Base-by-base conservation (phyloP, 1,140 invertebrate genomes). In the Acromyrmex echinatior region DNA sequence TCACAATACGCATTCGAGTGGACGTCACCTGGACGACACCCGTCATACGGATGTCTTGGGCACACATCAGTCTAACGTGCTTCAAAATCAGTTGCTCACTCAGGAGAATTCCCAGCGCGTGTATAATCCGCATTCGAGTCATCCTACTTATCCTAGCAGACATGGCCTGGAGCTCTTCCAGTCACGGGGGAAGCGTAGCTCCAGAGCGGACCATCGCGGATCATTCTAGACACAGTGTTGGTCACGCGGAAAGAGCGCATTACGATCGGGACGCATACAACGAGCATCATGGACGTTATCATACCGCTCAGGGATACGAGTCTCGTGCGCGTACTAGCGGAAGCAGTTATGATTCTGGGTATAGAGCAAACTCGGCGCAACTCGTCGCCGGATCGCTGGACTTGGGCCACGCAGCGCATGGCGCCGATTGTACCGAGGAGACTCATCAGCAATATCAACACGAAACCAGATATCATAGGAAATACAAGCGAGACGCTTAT, bases 341-440 rank as follows among this genome's bases (percentile, higher is more conserved):
- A 18, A 79, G 31, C 51, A 71, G 21, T 49, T 78, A 78, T n/a
- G 74, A 71, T 71, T 28, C 53, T 1, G 78, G 2, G 0, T 86
- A 86, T 25, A 77, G 49, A 73, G 31, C 60, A n/a, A 60, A 25
- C 3, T 63, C 77, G 3, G 87, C 74, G 45, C 66, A 90, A 56
- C 58, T 91, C 3, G 31, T 70, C n/a, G 39, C 71, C 58, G 87
- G 84, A 39, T 45, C 56, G 51, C 6, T 87, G 18, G 82, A 90
- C 10, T n/a, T 84, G 51, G 68, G 82, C 5, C 76, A 79, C 1
- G 53, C 25, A 7, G 49, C 14, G 16, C 74, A 90, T 6, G 66
- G 39, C 49, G 70, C 73, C 21, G 92, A 93, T 49, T 92, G 91
- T 62, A 82, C 16, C 7, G 79, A 89, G 14, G 71, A 90, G 7